Evolutionary conservation across 2,113 vertebrate genomes (phyloP).

Genomic region (Leuciscus idus): DNA sequence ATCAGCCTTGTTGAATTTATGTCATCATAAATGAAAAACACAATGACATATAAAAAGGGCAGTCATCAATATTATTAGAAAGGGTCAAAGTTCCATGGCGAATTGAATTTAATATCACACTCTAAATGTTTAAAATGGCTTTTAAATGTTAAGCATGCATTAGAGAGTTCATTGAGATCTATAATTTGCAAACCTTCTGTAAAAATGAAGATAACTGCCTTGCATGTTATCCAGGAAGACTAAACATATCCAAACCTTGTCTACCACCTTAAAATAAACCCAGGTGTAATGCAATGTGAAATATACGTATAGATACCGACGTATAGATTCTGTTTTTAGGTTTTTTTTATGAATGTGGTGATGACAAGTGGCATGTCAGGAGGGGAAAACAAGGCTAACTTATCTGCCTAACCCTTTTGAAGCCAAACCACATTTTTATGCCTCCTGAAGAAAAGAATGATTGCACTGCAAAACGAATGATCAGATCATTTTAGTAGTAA

Average conservation of each 20-base stretch:
- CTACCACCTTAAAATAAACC: conserved; percentile 7
- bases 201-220: neutral
- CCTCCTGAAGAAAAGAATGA: neutral
- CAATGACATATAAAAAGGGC: neutral
- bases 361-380: neutral
- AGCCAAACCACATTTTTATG: neutral
- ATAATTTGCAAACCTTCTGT: too few relatives aligned
- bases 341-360: neutral
- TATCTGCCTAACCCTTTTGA: neutral
- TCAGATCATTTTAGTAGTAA: neutral
- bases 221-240: neutral
- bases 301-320: neutral
- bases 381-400: neutral
- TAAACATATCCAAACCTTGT: neutral
- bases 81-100: neutral
- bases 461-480: neutral
- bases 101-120: neutral
- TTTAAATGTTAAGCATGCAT: neutral
- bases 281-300: conserved; percentile 25
- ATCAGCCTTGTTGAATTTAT: neutral
- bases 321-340: neutral
- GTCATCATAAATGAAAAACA: neutral
- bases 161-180: neutral
- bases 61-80: neutral
- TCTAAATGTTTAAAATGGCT: neutral